Percentiles rank a stretch among this genome's conserved stretches.
Conservation (phyloP, 2,113 vertebrate genomes). For the Carollia perspicillata region DNA sequence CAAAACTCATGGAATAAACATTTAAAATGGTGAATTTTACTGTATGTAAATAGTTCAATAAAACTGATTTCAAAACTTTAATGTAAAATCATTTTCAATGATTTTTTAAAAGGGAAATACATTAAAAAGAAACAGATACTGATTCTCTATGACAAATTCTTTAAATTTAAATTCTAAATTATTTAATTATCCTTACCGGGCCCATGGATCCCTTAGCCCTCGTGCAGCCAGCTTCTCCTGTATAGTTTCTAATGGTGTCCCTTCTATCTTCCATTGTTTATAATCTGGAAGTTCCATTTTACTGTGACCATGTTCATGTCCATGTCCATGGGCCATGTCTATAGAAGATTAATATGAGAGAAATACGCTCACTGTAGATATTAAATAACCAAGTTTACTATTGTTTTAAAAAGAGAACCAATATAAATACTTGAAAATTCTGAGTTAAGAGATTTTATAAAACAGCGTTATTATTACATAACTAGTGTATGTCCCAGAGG, state of each 20-base stretch:
- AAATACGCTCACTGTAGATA: neutral
- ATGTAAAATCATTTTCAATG: neutral
- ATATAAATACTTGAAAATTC: slow-evolving; percentile 28
- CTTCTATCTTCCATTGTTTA: slow-evolving; percentile 90
- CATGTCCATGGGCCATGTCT: slow-evolving; percentile 80
- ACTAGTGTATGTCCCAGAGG: neutral
- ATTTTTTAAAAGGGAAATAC: neutral
- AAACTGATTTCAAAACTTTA: slow-evolving; percentile 3
- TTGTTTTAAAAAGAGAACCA: neutral
- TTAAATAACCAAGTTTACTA: neutral
- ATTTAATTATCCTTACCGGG: slow-evolving; percentile 83
- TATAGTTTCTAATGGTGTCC: slow-evolving; percentile 90
- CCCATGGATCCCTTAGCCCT: slow-evolving; percentile 94
- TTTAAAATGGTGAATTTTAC: neutral
- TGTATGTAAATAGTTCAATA: neutral
- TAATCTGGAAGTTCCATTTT: slow-evolving; percentile 91
- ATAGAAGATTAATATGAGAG: neutral
- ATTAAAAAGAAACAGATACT: neutral
- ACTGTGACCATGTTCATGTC: slow-evolving; percentile 81
- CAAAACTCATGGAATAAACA: neutral
- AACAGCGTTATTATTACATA: neutral
- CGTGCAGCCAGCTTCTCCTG: slow-evolving; percentile 86
- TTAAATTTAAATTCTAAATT: neutral
- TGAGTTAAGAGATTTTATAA: neutral
- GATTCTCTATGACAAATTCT: neutral